Evolutionary conservation across 2,113 vertebrate genomes (phyloP), one percentile per base, ranked within the genome.

Genomic region (Oreochromis niloticus): DNA sequence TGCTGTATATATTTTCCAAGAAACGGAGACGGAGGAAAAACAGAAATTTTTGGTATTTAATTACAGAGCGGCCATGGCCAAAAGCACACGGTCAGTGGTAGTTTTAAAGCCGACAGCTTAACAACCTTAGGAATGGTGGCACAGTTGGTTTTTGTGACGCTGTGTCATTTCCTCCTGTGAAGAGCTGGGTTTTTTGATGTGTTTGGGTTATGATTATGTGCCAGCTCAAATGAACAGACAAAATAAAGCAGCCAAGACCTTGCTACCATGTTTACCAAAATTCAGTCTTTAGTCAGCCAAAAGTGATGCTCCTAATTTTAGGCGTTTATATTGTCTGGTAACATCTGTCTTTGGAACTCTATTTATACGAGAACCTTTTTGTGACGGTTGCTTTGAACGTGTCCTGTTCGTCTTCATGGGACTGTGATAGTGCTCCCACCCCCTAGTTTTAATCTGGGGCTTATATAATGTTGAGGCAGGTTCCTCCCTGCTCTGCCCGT

Each of bases 91-190:
- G 89, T 91, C 89, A 84, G 17, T 81, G 92, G 88, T 86, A 78
- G 90, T 73, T 88, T 94, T 55, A 90, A 93, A 92, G 91, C 93
- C 79, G 55, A 89, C 85, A 54, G 89, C 87, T 95, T 89, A 92
- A 86, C 89, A 84, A 88, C 88, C n/a, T 87, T 8, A 90, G 83
- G 86, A 92, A 91, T 89, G 88, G 89, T 86, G 91, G 90, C 85
- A 86, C 82, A 89, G 68, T 84, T 91, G 92, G 88, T 90, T 91
- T 87, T 80, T 78, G 89, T 90, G 85, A 90, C 7, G 61, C 85
- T 66, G 55, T 85, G 88, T 91, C 84, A 91, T 91, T 94, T 93
- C 86, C 87, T 85, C 52, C 80, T 5, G 30, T 50, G 83, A 91
- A 82, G 46, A 56, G 66, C 55, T 14, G 8, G 3, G 1, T 36